Base-by-base conservation (phyloP, 2,888 invertebrate species). In the Ceramica pisi region DNA sequence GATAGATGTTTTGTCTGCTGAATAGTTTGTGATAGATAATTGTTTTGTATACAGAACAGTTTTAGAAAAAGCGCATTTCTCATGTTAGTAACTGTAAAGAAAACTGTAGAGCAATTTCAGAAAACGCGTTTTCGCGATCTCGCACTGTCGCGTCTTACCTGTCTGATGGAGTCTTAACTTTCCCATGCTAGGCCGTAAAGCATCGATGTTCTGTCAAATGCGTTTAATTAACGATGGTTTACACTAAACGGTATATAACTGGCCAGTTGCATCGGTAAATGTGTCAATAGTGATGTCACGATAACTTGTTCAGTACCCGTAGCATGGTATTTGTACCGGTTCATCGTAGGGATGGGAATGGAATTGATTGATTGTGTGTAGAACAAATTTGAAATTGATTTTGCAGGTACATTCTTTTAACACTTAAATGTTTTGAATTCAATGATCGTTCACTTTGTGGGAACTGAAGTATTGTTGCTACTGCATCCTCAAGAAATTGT, bases 301-400 rank as follows among this genome's bases (percentile, higher is more conserved):
- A 78, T 72, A 75, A 75, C 71, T 56, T 31, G 82, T 67, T 75
- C 35, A 67, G 67, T 62, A 53, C 71, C 57, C 55, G 75, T 77
- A 65, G 75, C 82, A 48, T 71, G 75, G 81, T 83, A 81, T 81
- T 81, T 74, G 77, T 83, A 82, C 85, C 86, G 77, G 85, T 86
- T 86, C 80, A 78, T 26, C 51, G 57, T 81, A 82, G 81, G 75
- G 81, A 73, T 82, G 84, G 67, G 69, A 64, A 31, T 12, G 67
- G 69, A 64, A 31, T 12, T 53, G 51, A 53, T 50, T 46, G 44
- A 65, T 59, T 59, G 21, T 21, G 48, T 31, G n/a, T 61, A n/a
- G 31, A 60, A 48, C n/a, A 4, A 38, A 64, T 31, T n/a, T 1
- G 14, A 48, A 53, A 64, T 66, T n/a, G 10, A 16, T 41, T 66